These are phyloP conservation scores for Hypselothyrea guttata DNA, from an alignment of 2,888 invertebrate genomes.

Conservation along the genomic window DNA sequence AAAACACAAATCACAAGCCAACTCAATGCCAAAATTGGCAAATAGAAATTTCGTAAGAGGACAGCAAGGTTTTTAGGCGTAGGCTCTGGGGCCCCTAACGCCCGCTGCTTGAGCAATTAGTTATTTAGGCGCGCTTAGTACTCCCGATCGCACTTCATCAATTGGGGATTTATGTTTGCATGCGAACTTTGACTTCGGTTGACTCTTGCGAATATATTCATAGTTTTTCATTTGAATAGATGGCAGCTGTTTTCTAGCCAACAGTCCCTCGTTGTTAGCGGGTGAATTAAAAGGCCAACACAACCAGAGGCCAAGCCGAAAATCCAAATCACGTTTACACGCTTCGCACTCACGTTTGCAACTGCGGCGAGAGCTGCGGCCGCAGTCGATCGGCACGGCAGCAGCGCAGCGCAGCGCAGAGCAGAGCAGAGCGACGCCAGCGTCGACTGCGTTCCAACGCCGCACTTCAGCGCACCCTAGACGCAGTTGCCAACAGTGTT, in stretches of 20 bases:
- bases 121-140: no score
- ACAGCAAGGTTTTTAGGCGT: constrained; percentile 48
- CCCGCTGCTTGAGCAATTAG: constrained; percentile 1
- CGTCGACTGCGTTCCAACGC: constrained; percentile 21
- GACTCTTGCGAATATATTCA: no score
- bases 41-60: constrained; percentile 49
- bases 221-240: no score
- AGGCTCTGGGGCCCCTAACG: constrained; percentile 26
- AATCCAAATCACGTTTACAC: constrained; percentile 78
- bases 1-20: constrained; percentile 5
- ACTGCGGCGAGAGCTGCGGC: constrained; percentile 66
- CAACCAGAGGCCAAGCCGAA: constrained; percentile 43
- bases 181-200: no score
- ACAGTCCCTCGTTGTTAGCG: not conserved
- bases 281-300: constrained; percentile 11
- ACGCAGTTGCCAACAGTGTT: no score
- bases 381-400: not conserved
- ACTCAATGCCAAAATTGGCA: constrained; percentile 35
- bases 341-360: constrained; percentile 78
- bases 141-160: no score
- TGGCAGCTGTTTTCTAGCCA: no score
- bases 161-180: no score
- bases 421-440: constrained; percentile 14
- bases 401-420: constrained; percentile 20
- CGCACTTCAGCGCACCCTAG: constrained; percentile 15